phyloP scores from a whole-genome alignment of 2,113 vertebrate genomes.

The Tragelaphus imberbis region DNA sequence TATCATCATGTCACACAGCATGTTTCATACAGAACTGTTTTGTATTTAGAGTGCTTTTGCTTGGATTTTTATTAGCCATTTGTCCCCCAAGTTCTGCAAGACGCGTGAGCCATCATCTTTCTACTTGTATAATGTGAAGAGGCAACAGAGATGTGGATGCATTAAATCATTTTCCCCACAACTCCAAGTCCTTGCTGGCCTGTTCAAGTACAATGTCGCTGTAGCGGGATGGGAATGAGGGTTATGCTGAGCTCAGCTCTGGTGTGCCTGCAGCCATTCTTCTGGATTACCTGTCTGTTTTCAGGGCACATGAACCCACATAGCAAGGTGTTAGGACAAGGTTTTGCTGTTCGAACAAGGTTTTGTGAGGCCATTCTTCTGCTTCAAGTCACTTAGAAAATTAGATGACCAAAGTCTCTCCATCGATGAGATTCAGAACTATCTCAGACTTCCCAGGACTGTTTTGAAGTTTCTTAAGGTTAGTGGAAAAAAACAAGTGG shows the following conservation, averaged over 20 bases:
- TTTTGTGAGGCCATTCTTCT: not conserved
- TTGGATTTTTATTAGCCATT: not conserved
- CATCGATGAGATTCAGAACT: not conserved
- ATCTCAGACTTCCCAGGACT: not conserved
- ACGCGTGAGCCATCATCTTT: not conserved
- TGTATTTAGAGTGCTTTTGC: not conserved
- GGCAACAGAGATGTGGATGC: not conserved
- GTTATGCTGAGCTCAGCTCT: too few relatives aligned
- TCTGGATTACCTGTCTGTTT: not conserved
- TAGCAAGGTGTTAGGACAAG: not conserved
- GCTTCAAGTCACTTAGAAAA: not conserved
- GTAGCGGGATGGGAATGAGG: fast-evolving
- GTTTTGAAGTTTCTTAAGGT: not conserved
- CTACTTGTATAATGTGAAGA: not conserved
- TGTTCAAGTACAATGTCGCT: not conserved
- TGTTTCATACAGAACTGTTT: not conserved
- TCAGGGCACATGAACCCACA: not conserved
- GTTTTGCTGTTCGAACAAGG: not conserved
- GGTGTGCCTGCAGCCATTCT: not conserved
- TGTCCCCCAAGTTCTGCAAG: constrained; percentile 7
- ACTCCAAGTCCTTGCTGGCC: not conserved
- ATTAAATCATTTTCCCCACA: not conserved
- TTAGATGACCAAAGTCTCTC: not conserved
- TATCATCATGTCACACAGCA: not conserved
- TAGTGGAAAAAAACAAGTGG: not conserved